Evolutionary conservation across 2,888 invertebrate species (phyloP).

Genomic region (Limnephilus rhombicus): DNA sequence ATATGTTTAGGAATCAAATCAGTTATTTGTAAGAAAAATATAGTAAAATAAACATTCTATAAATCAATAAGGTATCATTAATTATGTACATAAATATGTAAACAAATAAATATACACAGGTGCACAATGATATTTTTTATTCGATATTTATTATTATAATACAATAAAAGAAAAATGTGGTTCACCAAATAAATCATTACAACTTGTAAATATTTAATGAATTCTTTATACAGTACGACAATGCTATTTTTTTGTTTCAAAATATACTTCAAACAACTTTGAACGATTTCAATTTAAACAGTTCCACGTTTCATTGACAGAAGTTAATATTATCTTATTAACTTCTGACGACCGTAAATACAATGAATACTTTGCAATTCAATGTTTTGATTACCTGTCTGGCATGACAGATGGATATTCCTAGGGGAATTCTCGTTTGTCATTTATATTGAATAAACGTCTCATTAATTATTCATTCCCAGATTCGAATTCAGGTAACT

Average conservation of each 20-base stretch:
- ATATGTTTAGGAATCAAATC: too few relatives aligned
- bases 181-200: too few relatives aligned
- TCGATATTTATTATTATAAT: too few relatives aligned
- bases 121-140: too few relatives aligned
- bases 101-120: too few relatives aligned
- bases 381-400: neutral
- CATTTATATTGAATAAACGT: neutral
- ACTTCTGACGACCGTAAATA: neutral
- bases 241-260: neutral
- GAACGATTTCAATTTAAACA: neutral
- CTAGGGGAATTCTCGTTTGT: neutral
- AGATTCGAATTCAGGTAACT: neutral
- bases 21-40: too few relatives aligned
- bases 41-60: too few relatives aligned
- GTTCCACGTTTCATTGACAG: too few relatives aligned
- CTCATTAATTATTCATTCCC: neutral
- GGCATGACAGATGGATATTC: neutral
- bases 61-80: too few relatives aligned
- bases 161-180: neutral
- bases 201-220: neutral
- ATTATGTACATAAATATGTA: too few relatives aligned
- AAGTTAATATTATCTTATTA: neutral
- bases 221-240: neutral
- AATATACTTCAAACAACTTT: neutral
- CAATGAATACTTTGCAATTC: neutral